A percentile compares a stretch with the other conserved stretches of the same genome.
These are phyloP conservation scores for Hippocampus zosterae DNA, from an alignment of 2,113 vertebrate genomes.

Conservation along the genomic window DNA sequence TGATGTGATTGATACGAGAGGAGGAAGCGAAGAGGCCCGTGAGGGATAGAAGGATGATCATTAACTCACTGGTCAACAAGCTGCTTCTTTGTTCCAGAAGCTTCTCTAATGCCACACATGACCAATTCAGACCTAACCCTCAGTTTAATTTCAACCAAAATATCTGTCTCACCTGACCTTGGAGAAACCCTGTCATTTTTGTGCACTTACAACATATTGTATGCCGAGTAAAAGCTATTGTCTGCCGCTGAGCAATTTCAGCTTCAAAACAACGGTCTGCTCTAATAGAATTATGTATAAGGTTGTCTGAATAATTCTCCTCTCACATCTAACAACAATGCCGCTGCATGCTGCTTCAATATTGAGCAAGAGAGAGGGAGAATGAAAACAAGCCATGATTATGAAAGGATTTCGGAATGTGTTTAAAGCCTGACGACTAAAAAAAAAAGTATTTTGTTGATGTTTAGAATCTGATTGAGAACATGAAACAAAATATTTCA, in stretches of 20 bases:
- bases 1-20: constrained; percentile 56
- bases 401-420: not conserved
- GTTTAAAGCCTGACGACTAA: not conserved
- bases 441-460: not conserved
- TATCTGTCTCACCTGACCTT: not conserved
- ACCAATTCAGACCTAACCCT: constrained; percentile 18
- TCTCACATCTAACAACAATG: not conserved
- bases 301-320: not conserved
- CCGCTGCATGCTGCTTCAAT: not conserved
- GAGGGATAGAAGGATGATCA: constrained; percentile 58
- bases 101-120: constrained; percentile 28
- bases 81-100: constrained; percentile 1
- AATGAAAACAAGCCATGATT: not conserved
- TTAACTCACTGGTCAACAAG: constrained; percentile 32
- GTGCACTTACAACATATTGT: not conserved
- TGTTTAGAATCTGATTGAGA: not conserved
- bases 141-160: constrained; percentile 1
- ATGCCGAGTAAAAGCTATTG: not conserved
- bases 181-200: not conserved
- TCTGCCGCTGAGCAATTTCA: not conserved
- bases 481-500: not conserved
- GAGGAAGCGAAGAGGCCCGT: constrained; percentile 30
- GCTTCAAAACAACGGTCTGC: not conserved
- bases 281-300: not conserved
- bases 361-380: not conserved